A percentile compares a stretch with the other conserved stretches of the same genome.
Evolutionary conservation across 2,888 invertebrate genomes (phyloP).

Genomic region (Drosophila recens): DNA sequence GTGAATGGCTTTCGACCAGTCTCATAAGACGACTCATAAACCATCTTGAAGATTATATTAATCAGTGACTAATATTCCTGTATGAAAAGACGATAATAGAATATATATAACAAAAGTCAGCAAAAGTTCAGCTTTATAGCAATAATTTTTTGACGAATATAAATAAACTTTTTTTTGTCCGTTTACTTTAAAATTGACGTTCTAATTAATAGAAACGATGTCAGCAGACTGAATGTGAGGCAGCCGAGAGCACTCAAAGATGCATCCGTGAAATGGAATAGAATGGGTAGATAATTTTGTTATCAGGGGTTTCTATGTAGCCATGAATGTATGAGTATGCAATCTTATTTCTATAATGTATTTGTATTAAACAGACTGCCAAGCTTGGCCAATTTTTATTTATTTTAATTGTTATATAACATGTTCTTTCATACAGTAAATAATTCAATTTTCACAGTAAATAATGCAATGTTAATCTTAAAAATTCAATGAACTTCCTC

Average conservation of each 20-base stretch:
- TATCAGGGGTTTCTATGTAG: slow-evolving; percentile 46
- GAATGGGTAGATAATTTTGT: slow-evolving; percentile 37
- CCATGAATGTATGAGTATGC: not conserved
- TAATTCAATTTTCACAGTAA: not conserved
- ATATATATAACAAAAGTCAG: too few relatives aligned
- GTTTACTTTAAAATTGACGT: slow-evolving; percentile 55
- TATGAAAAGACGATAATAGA: too few relatives aligned
- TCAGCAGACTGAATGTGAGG: slow-evolving; percentile 65
- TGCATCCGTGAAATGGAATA: slow-evolving; percentile 28
- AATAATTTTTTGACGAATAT: not conserved
- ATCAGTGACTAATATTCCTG: too few relatives aligned
- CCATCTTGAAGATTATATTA: slow-evolving; percentile 43
- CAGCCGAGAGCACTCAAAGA: slow-evolving; percentile 28
- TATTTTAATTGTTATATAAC: too few relatives aligned
- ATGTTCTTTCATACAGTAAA: not conserved
- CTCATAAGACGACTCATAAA: slow-evolving; percentile 82
- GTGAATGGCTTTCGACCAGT: slow-evolving; percentile 79
- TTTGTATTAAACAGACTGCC: not conserved
- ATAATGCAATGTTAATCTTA: not conserved
- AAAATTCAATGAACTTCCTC: slow-evolving; percentile 63
- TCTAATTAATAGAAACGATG: slow-evolving; percentile 76
- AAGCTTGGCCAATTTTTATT: too few relatives aligned
- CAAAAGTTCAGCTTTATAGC: too few relatives aligned
- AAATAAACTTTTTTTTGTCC: not conserved
- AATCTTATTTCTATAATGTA: not conserved